Conservation (phyloP, 2,113 vertebrate species). For the Lycaon pictus region DNA sequence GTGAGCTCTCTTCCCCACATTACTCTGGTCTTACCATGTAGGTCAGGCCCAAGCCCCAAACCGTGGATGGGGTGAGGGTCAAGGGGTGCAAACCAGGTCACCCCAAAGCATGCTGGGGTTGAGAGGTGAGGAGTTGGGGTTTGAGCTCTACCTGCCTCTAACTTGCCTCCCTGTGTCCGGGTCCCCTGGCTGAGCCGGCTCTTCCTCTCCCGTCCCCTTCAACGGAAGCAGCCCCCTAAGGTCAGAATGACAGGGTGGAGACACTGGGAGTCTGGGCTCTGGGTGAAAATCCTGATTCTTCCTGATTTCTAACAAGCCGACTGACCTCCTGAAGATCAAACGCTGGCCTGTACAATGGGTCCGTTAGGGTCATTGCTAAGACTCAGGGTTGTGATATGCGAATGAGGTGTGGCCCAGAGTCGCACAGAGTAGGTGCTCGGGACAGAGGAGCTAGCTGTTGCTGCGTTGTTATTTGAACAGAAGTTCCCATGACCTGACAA, state of each 20-base stretch:
- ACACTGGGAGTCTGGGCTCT: not conserved
- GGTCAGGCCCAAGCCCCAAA: not conserved
- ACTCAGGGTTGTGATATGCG: no score
- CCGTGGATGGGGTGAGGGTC: accelerated
- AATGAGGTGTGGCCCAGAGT: not conserved
- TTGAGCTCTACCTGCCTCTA: not conserved
- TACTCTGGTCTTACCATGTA: not conserved
- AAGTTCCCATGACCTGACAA: not conserved
- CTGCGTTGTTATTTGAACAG: not conserved
- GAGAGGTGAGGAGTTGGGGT: not conserved
- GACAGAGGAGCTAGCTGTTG: not conserved
- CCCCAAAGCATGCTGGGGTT: not conserved
- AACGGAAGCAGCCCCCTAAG: not conserved
- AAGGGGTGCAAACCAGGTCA: not conserved
- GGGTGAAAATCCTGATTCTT: not conserved
- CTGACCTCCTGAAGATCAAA: not conserved
- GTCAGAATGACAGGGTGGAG: accelerated
- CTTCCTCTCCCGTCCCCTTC: accelerated
- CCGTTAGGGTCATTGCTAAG: not conserved
- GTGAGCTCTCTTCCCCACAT: not conserved
- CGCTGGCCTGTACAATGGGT: not conserved
- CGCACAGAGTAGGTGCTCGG: not conserved
- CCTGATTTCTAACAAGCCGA: not conserved
- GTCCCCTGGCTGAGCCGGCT: not conserved
- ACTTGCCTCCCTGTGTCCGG: not conserved